Percentiles rank a stretch among this genome's conserved stretches.
Evolutionary conservation across 2,797 vertebrate species (phyloP).

Genomic region (Apodemus agrarius): DNA sequence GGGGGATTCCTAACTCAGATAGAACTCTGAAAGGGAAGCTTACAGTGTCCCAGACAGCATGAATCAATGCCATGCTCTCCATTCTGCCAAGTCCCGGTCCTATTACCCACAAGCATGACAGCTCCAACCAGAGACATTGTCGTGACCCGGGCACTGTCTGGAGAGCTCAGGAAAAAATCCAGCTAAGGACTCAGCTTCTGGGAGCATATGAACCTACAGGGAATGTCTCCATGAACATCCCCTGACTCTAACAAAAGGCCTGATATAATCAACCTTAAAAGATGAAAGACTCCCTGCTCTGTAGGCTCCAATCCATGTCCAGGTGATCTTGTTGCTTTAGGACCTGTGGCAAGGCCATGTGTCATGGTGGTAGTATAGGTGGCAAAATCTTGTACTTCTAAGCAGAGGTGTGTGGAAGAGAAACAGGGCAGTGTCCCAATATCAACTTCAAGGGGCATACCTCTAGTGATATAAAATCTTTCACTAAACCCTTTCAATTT

Average conservation of each 20-base stretch:
- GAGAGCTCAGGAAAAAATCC: neutral
- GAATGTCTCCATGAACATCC: neutral
- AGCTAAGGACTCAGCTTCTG: neutral
- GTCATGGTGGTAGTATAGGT: neutral
- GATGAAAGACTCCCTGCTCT: neutral
- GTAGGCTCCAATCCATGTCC: neutral
- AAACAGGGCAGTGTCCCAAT: neutral
- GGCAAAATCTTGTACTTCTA: neutral
- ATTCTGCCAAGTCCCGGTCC: no score
- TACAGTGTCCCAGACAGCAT: neutral
- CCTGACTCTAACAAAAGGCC: neutral
- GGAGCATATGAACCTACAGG: neutral
- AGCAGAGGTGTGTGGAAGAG: neutral
- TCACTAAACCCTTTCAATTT: no score
- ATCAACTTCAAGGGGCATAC: neutral
- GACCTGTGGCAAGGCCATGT: neutral
- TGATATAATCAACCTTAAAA: neutral
- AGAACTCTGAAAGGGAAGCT: neutral
- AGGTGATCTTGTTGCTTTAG: neutral
- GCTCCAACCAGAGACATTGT: neutral
- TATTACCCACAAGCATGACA: neutral
- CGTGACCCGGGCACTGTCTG: neutral
- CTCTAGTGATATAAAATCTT: neutral
- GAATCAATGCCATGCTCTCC: neutral
- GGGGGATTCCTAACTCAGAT: neutral